Evolutionary conservation across 35 echinoderm and acorn worm genomes (phyloP), one percentile per base, ranked within the genome.

Genomic region (Apostichopus japonicus): DNA sequence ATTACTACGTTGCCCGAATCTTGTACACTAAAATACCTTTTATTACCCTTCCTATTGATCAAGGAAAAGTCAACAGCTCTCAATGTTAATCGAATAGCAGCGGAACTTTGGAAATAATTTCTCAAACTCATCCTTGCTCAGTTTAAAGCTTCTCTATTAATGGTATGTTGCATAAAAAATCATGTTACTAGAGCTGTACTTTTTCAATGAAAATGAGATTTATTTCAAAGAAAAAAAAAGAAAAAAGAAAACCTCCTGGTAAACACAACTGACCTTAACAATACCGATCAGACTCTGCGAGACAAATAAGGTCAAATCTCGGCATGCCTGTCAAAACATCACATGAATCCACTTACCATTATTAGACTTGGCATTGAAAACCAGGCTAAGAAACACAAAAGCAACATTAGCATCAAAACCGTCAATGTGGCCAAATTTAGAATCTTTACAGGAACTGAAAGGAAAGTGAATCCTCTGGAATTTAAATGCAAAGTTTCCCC

Each of bases 341-440:
- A n/a, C 71, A 75, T 75, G 71, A 75, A 75, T 75, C 71, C 71
- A 75, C 71, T 75, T 75, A 75, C 71, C 71, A 75, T 75, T 75
- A 75, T 75, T 75, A 75, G 71, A 75, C 14, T 75, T 75, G 71
- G 71, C 71, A 75, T 75, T 75, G 71, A 75, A 75, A 14, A 15
- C 15, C 15, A 75, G n/a, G n/a, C 15, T 7, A 73, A 73, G n/a
- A 75, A 75, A 75, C 71, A 75, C 71, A 75, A 75, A 75, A 75
- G 71, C 21, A 75, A 75, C 71, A 75, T 75, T 75, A 75, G n/a
- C 71, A 75, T 75, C 71, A 75, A 75, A 75, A 0, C 17, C 71
- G n/a, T 19, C 71, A 75, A 19, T 75, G 71, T 75, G 71, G 71
- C 71, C 71, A 75, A 75, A 75, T 75, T 75, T 75, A 75, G 71